These are phyloP conservation scores for Poeciliopsis paucimaculata DNA, from an alignment of 2,797 vertebrate species.

Conservation along the genomic window DNA sequence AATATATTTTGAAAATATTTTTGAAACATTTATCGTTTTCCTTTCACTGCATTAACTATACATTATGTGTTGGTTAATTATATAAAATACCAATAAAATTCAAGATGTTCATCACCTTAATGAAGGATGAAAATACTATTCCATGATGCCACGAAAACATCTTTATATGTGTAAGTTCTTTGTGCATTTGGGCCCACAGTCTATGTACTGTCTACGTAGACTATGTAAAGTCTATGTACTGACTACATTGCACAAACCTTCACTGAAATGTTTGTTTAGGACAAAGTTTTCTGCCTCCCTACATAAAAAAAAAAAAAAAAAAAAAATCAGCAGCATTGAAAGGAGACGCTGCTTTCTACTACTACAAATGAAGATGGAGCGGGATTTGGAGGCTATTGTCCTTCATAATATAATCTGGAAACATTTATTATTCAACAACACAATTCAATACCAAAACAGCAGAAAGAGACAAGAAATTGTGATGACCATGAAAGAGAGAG, in stretches of 20 bases:
- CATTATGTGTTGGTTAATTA: not conserved
- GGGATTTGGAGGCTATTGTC: conserved; percentile 52
- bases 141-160: not conserved
- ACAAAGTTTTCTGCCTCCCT: conserved; percentile 42
- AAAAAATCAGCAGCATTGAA: conserved; percentile 53
- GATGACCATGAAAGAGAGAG: conserved; percentile 19
- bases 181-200: conserved; percentile 22
- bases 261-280: conserved; percentile 45
- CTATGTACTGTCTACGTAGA: not conserved
- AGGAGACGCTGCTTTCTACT: conserved; percentile 68
- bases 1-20: not conserved
- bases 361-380: conserved; percentile 49
- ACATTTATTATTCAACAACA: conserved; percentile 71
- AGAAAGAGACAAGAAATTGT: conserved; percentile 25
- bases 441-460: conserved; percentile 38
- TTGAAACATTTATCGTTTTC: not conserved
- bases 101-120: not conserved
- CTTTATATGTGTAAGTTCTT: not conserved
- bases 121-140: not conserved
- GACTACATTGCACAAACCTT: conserved; percentile 24
- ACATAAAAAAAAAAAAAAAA: conserved; percentile 41
- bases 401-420: conserved; percentile 75
- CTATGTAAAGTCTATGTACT: conserved; percentile 31
- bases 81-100: not conserved
- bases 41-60: not conserved